Base-by-base conservation (phyloP, 2,888 invertebrate species). In the Cylloceria caligata region DNA sequence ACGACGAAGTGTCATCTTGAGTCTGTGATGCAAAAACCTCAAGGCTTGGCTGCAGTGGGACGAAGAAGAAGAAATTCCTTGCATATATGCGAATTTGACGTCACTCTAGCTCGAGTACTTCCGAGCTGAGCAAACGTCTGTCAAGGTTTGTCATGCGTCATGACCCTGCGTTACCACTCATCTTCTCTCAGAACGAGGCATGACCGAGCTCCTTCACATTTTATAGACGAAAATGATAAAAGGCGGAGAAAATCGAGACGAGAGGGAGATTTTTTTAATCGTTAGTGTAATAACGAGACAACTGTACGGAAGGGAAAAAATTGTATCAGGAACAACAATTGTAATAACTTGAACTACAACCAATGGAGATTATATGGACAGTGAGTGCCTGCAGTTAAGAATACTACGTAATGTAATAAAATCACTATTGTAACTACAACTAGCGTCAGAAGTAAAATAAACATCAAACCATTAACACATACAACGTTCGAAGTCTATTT, bases 41-140 rank as follows among this genome's bases (percentile, higher is more conserved):
- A 34, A 72, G 65, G 57, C 36, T 67, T 19, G 19, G 49, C 65
- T 30, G 36, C 52, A 42, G 5, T 13, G 24, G 36, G 57, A 52
- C 65, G 39, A 45, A 7, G 64, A 52, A 55, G 34, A 52, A 68
- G 16, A 77, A 62, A 67, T 57, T 52, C 21, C 62, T 64, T 73
- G 77, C 52, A 68, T 77, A 81, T 57, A 62, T 57, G 55, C 67
- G 67, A 68, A n/a, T 36, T 47, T n/a, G 39, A 52, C 45, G 75
- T 36, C 67, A 49, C 42, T 47, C 27, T 6, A 2, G 42, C 34
- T 64, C 34, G 2, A 55, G 27, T 30, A 60, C 57, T 75, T 45
- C 11, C 21, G 62, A 73, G 16, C 36, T 6, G 42, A 67, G 72
- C 39, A 4, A 76, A 62, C 45, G 72, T 64, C 55, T 73, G 73